These are phyloP conservation scores for Platysternon megacephalum DNA, from an alignment of 2,113 vertebrate genomes.

Conservation along the genomic window DNA sequence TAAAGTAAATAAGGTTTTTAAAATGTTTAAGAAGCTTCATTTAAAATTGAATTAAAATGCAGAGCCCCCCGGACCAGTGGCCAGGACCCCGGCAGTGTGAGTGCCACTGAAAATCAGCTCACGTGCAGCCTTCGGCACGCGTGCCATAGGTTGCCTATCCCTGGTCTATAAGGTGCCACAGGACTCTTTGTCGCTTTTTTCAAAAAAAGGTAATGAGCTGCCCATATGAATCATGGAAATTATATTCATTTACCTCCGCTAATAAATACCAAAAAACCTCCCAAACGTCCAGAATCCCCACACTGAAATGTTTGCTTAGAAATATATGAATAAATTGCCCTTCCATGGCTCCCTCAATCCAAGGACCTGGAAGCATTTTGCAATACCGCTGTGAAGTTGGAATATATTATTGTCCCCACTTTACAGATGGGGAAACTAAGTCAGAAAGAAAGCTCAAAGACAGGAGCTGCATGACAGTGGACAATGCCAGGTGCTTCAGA, in stretches of 20 bases:
- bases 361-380: not conserved
- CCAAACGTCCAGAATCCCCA: not conserved
- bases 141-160: too few relatives aligned
- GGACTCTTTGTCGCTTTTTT: too few relatives aligned
- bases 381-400: not conserved
- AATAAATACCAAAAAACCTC: not conserved
- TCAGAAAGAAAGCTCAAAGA: not conserved
- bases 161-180: too few relatives aligned
- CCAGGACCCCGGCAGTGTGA: too few relatives aligned
- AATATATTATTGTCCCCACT: not conserved
- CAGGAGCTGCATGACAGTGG: not conserved
- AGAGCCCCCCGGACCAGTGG: too few relatives aligned
- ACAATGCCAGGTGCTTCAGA: not conserved
- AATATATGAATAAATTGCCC: not conserved
- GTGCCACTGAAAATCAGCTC: too few relatives aligned
- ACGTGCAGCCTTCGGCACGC: too few relatives aligned
- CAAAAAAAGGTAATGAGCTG: not conserved
- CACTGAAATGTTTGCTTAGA: not conserved
- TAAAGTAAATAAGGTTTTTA: too few relatives aligned
- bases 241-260: not conserved
- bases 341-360: not conserved
- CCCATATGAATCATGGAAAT: not conserved
- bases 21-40: too few relatives aligned
- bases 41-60: too few relatives aligned
- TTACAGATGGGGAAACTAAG: not conserved